Evolutionary conservation across 2,888 invertebrate genomes (phyloP).

Genomic region (Eupeodes latifasciatus): DNA sequence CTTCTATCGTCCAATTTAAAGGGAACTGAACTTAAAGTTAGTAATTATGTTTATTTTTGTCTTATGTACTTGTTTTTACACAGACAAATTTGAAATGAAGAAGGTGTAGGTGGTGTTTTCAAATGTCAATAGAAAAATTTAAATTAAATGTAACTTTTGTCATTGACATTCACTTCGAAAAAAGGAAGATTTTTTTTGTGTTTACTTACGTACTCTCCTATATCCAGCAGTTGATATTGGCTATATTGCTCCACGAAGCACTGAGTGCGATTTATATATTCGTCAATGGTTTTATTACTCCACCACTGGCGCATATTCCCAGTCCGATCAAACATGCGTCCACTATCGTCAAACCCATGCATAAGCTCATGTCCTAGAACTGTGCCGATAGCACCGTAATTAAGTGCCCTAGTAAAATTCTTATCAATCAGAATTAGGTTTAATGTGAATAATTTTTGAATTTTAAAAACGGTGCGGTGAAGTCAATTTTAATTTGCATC

Average conservation of each 20-base stretch:
- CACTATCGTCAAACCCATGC: constrained; percentile 85
- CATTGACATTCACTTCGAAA: no score
- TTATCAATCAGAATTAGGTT: neutral
- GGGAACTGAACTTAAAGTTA: no score
- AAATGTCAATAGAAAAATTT: no score
- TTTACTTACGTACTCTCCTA: constrained; percentile 86
- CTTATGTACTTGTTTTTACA: no score
- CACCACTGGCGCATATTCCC: constrained; percentile 97
- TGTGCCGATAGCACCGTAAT: constrained; percentile 92
- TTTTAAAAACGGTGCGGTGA: constrained; percentile 25
- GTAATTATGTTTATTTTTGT: no score
- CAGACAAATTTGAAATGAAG: no score
- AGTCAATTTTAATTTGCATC: constrained; percentile 29
- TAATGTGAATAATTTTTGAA: neutral
- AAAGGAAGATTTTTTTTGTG: no score
- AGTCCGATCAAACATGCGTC: constrained; percentile 92
- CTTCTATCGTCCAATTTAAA: no score
- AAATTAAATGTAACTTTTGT: no score
- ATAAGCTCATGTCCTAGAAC: constrained; percentile 91
- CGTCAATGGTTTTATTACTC: constrained; percentile 90
- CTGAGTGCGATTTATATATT: constrained; percentile 90
- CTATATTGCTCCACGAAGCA: constrained; percentile 95
- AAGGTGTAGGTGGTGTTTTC: no score
- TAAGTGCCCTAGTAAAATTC: constrained; percentile 87
- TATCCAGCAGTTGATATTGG: constrained; percentile 87